Evolutionary conservation across 2,113 vertebrate species (phyloP), one percentile per base, ranked within the genome.

Genomic region (Ancistrus triradiatus): DNA sequence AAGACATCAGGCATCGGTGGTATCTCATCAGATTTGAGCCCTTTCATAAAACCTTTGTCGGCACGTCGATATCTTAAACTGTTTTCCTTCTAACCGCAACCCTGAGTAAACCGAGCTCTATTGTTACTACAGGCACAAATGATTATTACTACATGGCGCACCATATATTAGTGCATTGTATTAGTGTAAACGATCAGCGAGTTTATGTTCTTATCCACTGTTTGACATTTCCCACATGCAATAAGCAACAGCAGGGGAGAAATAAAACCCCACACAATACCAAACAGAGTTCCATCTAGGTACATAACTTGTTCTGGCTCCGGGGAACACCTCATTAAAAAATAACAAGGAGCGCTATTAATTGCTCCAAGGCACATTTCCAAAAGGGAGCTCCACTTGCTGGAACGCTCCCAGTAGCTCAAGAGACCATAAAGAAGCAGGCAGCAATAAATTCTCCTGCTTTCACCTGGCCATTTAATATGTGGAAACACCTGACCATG

Each of bases 291-390:
- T n/a, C n/a, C n/a, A n/a, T 68, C 46, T 33, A 31, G 19, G 52
- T 57, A 63, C 55, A 19, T 17, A 24, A 35, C 7, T 40, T 8
- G 9, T 14, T 48, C 28, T 28, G 27, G 33, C 28, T 31, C 42
- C 37, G 50, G 55, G 53, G 65, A 75, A 44, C 59, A 60, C 18
- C 8, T 35, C 60, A 67, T 70, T 48, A 64, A 56, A 15, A 19
- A 52, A 64, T 53, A 59, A 52, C 43, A 38, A 68, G 57, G 33
- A 66, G n/a, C 25, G 5, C 13, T 24, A n/a, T 14, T 63, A 70
- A 72, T 46, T 52, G 53, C 38, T 37, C n/a, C 37, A 47, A 63
- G 51, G 42, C 44, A n/a, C 37, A 58, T 60, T 53, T 58, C 59
- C 59, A 57, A 35, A 11, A 59, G 31, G 24, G n/a, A 42, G 52